phyloP scores from a whole-genome alignment of 2,797 vertebrate genomes.

The Tangara arthus region DNA sequence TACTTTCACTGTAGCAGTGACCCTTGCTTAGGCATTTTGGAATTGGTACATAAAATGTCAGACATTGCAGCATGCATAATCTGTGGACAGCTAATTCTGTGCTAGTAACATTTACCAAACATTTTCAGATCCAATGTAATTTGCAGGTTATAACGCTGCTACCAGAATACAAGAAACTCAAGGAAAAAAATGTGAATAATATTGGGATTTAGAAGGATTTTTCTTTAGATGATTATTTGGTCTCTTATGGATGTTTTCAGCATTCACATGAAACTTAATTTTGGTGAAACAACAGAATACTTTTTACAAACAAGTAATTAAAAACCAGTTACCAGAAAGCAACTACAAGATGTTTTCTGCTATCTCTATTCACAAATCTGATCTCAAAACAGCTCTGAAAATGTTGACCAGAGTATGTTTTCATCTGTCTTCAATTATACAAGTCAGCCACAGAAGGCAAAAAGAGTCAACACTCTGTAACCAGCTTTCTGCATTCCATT shows the following conservation, averaged over 20 bases:
- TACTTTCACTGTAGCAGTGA: not conserved
- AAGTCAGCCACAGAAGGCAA: slow-evolving; percentile 39
- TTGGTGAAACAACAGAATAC: not conserved
- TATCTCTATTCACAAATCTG: slow-evolving; percentile 41
- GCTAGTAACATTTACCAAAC: not conserved
- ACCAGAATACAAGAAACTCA: not conserved
- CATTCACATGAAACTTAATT: not conserved
- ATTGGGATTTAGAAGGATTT: not conserved
- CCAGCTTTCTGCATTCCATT: slow-evolving; percentile 48
- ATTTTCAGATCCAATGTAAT: not conserved
- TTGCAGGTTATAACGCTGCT: not conserved
- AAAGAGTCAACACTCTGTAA: slow-evolving; percentile 38
- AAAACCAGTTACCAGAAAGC: slow-evolving; percentile 25
- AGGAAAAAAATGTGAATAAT: not conserved
- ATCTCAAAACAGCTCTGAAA: slow-evolving; percentile 35
- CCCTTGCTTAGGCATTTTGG: not conserved
- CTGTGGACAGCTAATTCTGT: not conserved
- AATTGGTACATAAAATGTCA: not conserved
- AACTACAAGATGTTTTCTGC: slow-evolving; percentile 32
- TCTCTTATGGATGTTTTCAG: not conserved
- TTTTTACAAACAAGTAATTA: slow-evolving; percentile 30
- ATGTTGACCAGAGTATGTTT: slow-evolving; percentile 10
- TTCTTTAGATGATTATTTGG: not conserved
- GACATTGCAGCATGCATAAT: not conserved
- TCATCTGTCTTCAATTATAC: slow-evolving; percentile 57